Conservation (phyloP, 2,797 vertebrate genomes). For the Ctenopoma kingsleyae region DNA sequence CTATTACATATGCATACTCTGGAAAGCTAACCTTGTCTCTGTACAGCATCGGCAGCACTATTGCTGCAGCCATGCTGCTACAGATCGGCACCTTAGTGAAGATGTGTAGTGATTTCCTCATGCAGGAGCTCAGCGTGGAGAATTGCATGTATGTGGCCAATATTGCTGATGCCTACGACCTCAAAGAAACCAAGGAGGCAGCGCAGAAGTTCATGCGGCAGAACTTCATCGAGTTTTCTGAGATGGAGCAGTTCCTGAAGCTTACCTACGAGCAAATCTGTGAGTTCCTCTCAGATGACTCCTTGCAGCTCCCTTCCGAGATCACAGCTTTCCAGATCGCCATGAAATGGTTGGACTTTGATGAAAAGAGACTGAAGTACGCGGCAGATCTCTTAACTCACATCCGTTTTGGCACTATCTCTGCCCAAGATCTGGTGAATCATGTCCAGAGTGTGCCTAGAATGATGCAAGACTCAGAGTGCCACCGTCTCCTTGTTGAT, state of each 20-base stretch:
- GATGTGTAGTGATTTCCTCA: constrained; percentile 99
- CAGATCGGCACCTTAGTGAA: constrained; percentile 95
- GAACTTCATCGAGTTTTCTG: constrained; percentile 98
- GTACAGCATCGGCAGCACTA: constrained; percentile 96
- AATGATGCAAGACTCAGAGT: constrained; percentile 99
- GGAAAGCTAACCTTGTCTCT: constrained; percentile 97
- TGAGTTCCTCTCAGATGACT: constrained; percentile 96
- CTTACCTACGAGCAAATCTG: constrained; percentile 98
- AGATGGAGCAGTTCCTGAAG: constrained; percentile 98
- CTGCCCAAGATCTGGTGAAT: constrained; percentile 96
- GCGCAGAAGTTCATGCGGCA: constrained; percentile 97
- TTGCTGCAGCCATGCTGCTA: constrained; percentile 94
- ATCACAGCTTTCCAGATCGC: constrained; percentile 98
- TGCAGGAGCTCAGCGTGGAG: constrained; percentile 95
- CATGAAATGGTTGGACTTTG: constrained; percentile 98
- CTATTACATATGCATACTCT: constrained; percentile 96
- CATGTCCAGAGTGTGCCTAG: constrained; percentile 95
- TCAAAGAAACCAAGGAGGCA: constrained; percentile 92
- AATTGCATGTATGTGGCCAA: constrained; percentile 98
- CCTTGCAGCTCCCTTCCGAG: constrained; percentile 96
- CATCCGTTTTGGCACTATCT: constrained; percentile 98
- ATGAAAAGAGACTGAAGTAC: constrained; percentile 96
- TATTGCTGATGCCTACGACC: constrained; percentile 94
- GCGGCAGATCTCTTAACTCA: constrained; percentile 92
- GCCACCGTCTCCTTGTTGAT: constrained; percentile 97